Evolutionary conservation across 2,113 vertebrate genomes (phyloP), one percentile per base, ranked within the genome.

Genomic region (Salminus brasiliensis): DNA sequence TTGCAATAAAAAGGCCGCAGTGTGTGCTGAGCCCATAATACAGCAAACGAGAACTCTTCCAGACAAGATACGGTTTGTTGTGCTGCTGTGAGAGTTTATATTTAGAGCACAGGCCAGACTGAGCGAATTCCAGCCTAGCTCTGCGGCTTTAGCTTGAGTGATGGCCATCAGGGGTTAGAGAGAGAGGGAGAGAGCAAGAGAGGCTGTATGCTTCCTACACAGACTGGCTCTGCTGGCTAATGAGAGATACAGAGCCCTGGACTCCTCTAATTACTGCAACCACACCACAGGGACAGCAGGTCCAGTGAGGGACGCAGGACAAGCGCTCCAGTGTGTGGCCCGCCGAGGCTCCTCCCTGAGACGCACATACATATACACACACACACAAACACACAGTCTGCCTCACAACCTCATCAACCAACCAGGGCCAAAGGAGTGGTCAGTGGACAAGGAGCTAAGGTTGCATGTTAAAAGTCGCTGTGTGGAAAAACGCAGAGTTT

Each of bases 1-100:
- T 57, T 68, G 41, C 32, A 77, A 23, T 57, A 55, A 43, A 79
- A 59, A 59, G 67, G 63, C 10, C 13, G 7, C 72, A 59, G 65
- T 76, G 29, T 85, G 89, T 88, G 85, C 89, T 83, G 89, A 85
- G 86, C 81, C 88, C 87, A 88, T 86, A 85, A 81, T 82, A 84
- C 83, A 72, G 69, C 36, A 84, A 87, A 81, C 49, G 65, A 47
- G 21, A 65, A 66, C 7, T 55, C 62, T 43, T 82, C 83, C 90
- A 92, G 90, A 92, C 91, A 92, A 91, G 82, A 89, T 88, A 87
- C 82, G 87, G 90, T 91, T 88, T 93, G 91, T 92, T 89, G 86
- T 88, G 82, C 88, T 83, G 88, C 81, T 81, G 76, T 78, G 45
- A 82, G 85, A 63, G 83, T 88, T 86, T 90, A 92, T 91, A 91